phyloP scores from a whole-genome alignment of 1,140 invertebrate genomes.

The Luehdorfia chinensis region DNA sequence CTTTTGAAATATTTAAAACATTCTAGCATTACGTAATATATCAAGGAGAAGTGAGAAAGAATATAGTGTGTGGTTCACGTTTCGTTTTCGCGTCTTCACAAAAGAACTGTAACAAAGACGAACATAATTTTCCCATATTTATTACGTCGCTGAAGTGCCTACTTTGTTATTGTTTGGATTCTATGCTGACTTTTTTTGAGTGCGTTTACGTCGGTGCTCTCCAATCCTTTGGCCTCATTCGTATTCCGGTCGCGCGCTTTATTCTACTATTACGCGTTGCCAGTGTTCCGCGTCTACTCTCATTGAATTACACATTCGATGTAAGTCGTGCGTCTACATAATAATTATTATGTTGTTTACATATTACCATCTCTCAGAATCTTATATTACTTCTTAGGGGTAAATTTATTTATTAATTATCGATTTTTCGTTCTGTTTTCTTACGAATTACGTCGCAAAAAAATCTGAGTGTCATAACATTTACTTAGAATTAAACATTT shows the following conservation, averaged over 20 bases:
- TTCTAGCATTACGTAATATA: too few species aligned
- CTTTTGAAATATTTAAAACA: too few species aligned
- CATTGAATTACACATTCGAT: constrained; percentile 16
- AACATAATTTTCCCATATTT: constrained; percentile 4
- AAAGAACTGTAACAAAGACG: neutral
- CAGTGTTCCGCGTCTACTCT: constrained; percentile 13
- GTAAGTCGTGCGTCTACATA: constrained; percentile 4
- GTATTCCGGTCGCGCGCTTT: constrained; percentile 10
- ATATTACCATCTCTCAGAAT: too few species aligned
- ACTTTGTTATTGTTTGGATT: constrained; percentile 9
- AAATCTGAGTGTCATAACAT: too few species aligned
- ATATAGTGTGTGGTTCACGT: neutral
- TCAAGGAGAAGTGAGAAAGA: too few species aligned
- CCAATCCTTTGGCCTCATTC: neutral
- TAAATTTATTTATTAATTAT: too few species aligned
- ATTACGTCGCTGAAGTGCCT: neutral
- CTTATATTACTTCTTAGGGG: too few species aligned
- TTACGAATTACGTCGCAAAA: too few species aligned
- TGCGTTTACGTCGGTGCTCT: constrained; percentile 1
- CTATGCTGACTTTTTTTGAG: neutral
- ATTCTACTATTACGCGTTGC: constrained; percentile 11
- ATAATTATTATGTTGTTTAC: constrained; percentile 14
- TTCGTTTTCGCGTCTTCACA: neutral
- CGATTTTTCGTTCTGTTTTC: too few species aligned
- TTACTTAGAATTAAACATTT: too few species aligned